Evolutionary conservation across 2,797 vertebrate species (phyloP).

Genomic region (Orientallactaga sibirica): DNA sequence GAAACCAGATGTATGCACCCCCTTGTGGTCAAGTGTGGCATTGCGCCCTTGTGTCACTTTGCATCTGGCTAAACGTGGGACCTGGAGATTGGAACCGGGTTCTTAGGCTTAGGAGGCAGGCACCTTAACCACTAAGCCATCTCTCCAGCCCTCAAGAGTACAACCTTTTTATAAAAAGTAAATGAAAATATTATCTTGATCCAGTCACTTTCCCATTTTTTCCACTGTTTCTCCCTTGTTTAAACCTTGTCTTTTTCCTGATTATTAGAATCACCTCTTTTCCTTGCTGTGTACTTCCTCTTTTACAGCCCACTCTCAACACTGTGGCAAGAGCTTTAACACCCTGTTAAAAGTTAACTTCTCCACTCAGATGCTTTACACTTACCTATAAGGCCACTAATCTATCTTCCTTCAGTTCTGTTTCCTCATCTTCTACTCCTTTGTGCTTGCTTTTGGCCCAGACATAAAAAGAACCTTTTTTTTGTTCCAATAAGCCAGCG

Average conservation of each 20-base stretch:
- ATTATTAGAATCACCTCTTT: background rate
- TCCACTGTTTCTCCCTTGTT: background rate
- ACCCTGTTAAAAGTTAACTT: slow-evolving; percentile 55
- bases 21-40: no score
- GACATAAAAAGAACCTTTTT: slow-evolving; percentile 34
- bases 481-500: background rate
- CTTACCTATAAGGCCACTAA: background rate
- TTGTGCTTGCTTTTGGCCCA: slow-evolving; percentile 32
- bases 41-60: no score
- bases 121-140: no score
- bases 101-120: no score
- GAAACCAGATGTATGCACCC: no score
- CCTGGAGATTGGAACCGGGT: no score
- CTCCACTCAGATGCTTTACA: slow-evolving; percentile 9
- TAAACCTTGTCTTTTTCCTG: background rate
- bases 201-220: background rate
- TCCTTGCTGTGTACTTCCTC: background rate
- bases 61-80: no score
- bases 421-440: background rate
- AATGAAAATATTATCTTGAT: background rate
- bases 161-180: no score
- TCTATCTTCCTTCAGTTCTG: background rate
- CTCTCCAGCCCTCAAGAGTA: no score
- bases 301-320: background rate
- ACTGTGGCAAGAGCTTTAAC: background rate